These are phyloP conservation scores for Choloepus didactylus DNA, from an alignment of 2,797 vertebrate genomes.

Conservation along the genomic window DNA sequence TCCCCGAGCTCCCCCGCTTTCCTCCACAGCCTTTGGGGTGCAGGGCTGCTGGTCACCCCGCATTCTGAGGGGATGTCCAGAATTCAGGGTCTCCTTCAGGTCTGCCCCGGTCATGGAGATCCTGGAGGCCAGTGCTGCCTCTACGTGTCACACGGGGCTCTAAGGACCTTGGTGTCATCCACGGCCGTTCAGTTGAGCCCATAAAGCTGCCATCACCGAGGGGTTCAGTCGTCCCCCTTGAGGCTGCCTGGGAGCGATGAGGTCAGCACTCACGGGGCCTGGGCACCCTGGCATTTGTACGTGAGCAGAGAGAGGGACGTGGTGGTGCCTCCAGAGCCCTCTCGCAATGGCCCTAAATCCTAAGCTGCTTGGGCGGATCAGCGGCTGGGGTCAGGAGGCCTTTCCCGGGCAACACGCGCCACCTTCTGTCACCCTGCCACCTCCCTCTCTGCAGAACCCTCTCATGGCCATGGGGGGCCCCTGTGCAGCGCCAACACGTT, in stretches of 20 bases:
- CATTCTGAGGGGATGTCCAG: not conserved
- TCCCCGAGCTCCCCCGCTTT: not conserved
- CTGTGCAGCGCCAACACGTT: too few relatives aligned
- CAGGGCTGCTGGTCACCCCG: not conserved
- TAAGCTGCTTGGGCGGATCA: not conserved
- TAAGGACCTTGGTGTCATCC: too few relatives aligned
- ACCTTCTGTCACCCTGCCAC: not conserved
- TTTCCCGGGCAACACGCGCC: not conserved
- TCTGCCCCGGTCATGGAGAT: not conserved
- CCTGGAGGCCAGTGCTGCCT: not conserved
- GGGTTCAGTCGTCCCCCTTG: not conserved
- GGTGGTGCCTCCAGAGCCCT: not conserved
- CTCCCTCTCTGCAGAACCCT: not conserved
- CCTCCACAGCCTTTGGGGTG: not conserved
- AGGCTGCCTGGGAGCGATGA: not conserved
- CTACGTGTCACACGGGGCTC: not conserved
- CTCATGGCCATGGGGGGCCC: not conserved
- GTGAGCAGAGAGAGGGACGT: not conserved
- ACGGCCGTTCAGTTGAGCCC: not conserved
- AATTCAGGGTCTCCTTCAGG: not conserved
- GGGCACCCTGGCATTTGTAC: not conserved
- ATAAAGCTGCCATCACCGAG: not conserved
- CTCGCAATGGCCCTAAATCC: conserved; percentile 1
- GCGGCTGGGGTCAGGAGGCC: not conserved
- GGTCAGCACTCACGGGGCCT: not conserved